phyloP scores from a whole-genome alignment of 2,797 vertebrate species.

The Sciaenops ocellatus region DNA sequence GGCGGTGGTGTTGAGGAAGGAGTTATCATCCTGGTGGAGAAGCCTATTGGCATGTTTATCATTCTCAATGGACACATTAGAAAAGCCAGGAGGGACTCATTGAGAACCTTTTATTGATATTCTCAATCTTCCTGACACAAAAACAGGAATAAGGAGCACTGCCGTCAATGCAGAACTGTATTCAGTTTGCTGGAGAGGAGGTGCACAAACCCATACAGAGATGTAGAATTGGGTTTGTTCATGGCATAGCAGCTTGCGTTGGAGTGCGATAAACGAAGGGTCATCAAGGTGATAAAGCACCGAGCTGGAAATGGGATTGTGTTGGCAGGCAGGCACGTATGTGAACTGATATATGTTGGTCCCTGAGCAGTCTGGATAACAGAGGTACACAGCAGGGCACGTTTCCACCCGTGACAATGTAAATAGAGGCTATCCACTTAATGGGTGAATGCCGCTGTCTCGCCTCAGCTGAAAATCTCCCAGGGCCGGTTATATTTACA shows the following conservation, averaged over 20 bases:
- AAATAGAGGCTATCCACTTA: slow-evolving; percentile 62
- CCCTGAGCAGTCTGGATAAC: slow-evolving; percentile 51
- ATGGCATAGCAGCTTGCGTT: slow-evolving; percentile 23
- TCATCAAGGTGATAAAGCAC: slow-evolving; percentile 68
- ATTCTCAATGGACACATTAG: slow-evolving; percentile 48
- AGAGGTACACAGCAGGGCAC: slow-evolving; percentile 43
- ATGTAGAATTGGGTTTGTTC: slow-evolving; percentile 33
- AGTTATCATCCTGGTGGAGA: slow-evolving; percentile 11
- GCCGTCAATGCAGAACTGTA: background rate
- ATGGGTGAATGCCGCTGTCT: slow-evolving; percentile 45
- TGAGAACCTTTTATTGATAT: slow-evolving; percentile 56
- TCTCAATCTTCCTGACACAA: slow-evolving; percentile 51
- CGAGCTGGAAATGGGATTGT: slow-evolving; percentile 64
- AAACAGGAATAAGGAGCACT: slow-evolving; percentile 31
- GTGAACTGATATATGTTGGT: slow-evolving; percentile 53
- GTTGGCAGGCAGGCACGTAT: slow-evolving; percentile 41
- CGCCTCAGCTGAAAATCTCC: slow-evolving; percentile 56
- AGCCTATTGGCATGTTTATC: slow-evolving; percentile 48
- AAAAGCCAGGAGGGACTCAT: slow-evolving; percentile 52
- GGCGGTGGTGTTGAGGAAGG: background rate
- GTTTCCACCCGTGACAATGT: slow-evolving; percentile 56
- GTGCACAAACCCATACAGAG: slow-evolving; percentile 36
- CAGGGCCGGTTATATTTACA: slow-evolving; percentile 34
- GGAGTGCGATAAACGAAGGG: slow-evolving; percentile 54
- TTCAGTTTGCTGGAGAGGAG: slow-evolving; percentile 37